Evolutionary conservation across 2,113 vertebrate species (phyloP).

Genomic region (Siniperca knerii): DNA sequence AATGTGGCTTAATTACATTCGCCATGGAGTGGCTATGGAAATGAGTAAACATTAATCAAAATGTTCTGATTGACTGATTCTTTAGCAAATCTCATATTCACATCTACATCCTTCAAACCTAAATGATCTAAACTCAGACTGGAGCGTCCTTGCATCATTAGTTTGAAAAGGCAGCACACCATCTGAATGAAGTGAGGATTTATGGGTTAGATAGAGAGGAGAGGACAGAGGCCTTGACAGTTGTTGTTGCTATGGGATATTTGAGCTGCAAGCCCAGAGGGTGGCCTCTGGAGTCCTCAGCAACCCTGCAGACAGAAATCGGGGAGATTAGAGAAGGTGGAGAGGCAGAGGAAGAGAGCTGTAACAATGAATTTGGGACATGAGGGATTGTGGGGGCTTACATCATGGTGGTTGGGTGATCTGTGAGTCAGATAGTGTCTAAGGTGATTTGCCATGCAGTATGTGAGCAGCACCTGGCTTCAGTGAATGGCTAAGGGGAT

Average conservation of each 20-base stretch:
- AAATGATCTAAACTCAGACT: not conserved
- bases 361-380: conserved; percentile 51
- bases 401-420: conserved; percentile 38
- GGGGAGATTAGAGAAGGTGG: conserved; percentile 26
- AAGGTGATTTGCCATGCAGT: conserved; percentile 45
- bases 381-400: conserved; percentile 53
- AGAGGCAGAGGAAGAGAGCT: conserved; percentile 28
- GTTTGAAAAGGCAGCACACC: not conserved
- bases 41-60: conserved; percentile 25
- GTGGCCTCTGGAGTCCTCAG: conserved; percentile 22
- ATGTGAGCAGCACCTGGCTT: conserved; percentile 44
- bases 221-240: not conserved
- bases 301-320: conserved; percentile 21
- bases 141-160: not conserved
- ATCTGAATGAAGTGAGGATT: not conserved
- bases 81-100: not conserved
- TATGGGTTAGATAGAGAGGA: conserved; percentile 2
- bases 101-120: not conserved
- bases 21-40: not conserved
- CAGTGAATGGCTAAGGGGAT: not conserved
- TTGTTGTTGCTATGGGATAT: conserved; percentile 3
- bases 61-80: conserved; percentile 21
- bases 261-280: not conserved
- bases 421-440: conserved; percentile 48
- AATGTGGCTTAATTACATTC: not conserved